A percentile compares a stretch with the other conserved stretches of the same genome.
These are phyloP conservation scores for Sciurus vulgaris DNA, from an alignment of 2,797 vertebrate genomes.

Conservation along the genomic window DNA sequence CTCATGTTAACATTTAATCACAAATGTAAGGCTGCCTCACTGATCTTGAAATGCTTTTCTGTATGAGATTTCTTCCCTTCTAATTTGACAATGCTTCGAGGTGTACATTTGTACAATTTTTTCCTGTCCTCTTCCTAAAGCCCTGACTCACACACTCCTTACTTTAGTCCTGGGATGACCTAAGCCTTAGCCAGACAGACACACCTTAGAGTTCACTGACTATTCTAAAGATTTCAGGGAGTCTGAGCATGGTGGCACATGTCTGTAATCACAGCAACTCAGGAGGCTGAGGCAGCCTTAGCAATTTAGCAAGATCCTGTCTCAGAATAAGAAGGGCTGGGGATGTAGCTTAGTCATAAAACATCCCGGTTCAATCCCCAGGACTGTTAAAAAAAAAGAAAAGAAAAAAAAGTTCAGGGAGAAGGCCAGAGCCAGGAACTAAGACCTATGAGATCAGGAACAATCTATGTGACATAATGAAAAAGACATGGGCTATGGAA, in stretches of 20 bases:
- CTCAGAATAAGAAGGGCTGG: not conserved
- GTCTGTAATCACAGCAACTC: not conserved
- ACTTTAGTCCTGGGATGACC: slow-evolving; percentile 41
- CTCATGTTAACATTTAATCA: slow-evolving; percentile 25
- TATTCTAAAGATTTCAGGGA: slow-evolving; percentile 57
- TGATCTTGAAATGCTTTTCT: not conserved
- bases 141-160: slow-evolving; percentile 57
- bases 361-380: too few species aligned
- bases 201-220: slow-evolving; percentile 42
- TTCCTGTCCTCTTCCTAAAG: slow-evolving; percentile 16
- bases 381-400: too few species aligned
- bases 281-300: not conserved
- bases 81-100: slow-evolving; percentile 49
- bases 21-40: not conserved
- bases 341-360: too few species aligned
- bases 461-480: not conserved
- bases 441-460: slow-evolving; percentile 18
- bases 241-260: not conserved
- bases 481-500: not conserved
- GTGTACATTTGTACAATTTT: slow-evolving; percentile 34
- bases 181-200: slow-evolving; percentile 62
- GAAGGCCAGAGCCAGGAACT: not conserved
- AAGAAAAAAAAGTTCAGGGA: not conserved
- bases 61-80: slow-evolving; percentile 53
- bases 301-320: not conserved